Percentiles rank a stretch among this genome's conserved stretches.
Evolutionary conservation across 2,888 invertebrate genomes (phyloP).

Genomic region (Gisinianus flammeolus): DNA sequence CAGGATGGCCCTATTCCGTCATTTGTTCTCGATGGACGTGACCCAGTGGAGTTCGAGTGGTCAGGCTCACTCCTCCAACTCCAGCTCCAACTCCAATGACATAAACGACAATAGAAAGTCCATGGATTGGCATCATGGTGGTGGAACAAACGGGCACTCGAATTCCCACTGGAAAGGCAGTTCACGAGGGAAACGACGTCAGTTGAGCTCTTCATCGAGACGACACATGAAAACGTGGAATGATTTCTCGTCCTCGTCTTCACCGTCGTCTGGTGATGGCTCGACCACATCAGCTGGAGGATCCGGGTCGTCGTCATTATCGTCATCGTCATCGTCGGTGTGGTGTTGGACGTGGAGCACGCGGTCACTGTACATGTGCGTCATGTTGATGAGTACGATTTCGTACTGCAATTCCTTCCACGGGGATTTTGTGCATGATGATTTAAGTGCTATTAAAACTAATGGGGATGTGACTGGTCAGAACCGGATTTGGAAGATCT

Average conservation of each 20-base stretch:
- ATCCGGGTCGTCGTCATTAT: background rate
- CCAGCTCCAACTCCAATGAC: background rate
- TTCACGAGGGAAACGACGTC: slow-evolving; percentile 10
- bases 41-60: background rate
- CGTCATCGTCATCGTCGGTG: slow-evolving; percentile 6
- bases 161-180: background rate
- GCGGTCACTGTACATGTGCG: slow-evolving; percentile 66
- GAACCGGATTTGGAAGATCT: slow-evolving; percentile 69
- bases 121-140: background rate
- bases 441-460: slow-evolving; percentile 80
- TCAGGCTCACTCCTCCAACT: no score
- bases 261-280: no score
- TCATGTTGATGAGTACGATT: slow-evolving; percentile 71
- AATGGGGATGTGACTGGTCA: slow-evolving; percentile 80
- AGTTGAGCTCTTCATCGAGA: no score
- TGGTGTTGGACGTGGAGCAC: background rate
- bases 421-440: slow-evolving; percentile 88
- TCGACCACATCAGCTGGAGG: no score
- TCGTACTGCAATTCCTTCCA: slow-evolving; percentile 76
- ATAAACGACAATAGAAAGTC: slow-evolving; percentile 7
- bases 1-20: slow-evolving; percentile 32
- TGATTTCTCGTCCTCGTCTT: no score
- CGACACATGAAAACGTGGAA: no score
- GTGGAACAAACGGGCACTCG: no score
- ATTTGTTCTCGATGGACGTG: slow-evolving; percentile 35